Base-by-base conservation (phyloP, 2,113 vertebrate genomes). In the Scomber scombrus region DNA sequence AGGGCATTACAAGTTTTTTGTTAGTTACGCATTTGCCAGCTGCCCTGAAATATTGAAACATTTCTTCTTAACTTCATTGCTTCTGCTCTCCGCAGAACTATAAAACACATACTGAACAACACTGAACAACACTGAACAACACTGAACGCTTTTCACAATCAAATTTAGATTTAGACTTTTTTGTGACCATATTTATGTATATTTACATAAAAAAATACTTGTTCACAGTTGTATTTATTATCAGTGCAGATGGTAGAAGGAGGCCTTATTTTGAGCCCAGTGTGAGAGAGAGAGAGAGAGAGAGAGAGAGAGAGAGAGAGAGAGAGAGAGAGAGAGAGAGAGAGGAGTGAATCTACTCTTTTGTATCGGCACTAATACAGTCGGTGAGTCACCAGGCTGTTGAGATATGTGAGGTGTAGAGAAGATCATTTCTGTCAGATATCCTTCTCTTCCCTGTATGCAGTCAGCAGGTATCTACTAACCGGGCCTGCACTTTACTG, bases 331-430 rank as follows among this genome's bases (percentile, higher is more conserved):
- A 45, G 14, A 47, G 3, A 16, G 1, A 15, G 43, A 16, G 19
- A 26, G 64, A 19, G n/a, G 8, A 40, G 34, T 40, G 34, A 40
- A 40, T 40, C 34, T 40, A 40, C 9, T 40, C 34, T 40, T 40
- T 7, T 40, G 34, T 34, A 7, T 60, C 15, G 29, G 49, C 19
- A 74, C 58, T 52, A 55, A 21, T 13, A 21, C 12, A 68, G 70
- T 55, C 26, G 8, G 47, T 77, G 75, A 77, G 16, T 69, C 65
- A 69, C 34, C 4, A 16, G 43, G 49, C 29, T 58, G 26, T 74
- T 31, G 5, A 18, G 45, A 47, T 64, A 64, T 65, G 21, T 21
- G n/a, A 21, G 29, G 15, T 51, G 63, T 67, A 45, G 16, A 29
- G 23, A n/a, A 34, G 23, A 55, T 31, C 12, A 19, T 2, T 46